Conservation (phyloP, 2,113 vertebrate genomes). For the Hippocampus abdominalis region DNA sequence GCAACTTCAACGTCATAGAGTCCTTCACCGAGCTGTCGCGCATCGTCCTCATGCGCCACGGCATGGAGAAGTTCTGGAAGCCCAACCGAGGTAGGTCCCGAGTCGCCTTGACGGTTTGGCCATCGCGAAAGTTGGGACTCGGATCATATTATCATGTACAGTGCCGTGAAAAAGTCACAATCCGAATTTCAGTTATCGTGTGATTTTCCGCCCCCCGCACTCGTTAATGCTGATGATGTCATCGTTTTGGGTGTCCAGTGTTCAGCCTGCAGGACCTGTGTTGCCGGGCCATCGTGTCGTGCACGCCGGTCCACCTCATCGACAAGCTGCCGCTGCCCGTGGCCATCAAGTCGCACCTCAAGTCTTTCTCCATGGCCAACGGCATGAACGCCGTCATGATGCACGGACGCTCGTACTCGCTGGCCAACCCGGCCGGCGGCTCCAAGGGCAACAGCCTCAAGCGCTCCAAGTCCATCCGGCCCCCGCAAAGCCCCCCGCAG, state of each 20-base stretch:
- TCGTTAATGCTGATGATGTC: too few species aligned
- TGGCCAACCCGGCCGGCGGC: conserved; percentile 82
- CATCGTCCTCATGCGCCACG: conserved; percentile 96
- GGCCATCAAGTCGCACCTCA: conserved; percentile 98
- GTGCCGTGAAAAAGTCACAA: too few species aligned
- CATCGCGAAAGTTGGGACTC: background rate
- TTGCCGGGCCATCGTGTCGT: conserved; percentile 96
- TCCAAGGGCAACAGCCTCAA: conserved; percentile 96
- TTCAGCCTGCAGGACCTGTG: conserved; percentile 98
- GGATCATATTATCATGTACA: too few species aligned
- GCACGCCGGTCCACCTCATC: conserved; percentile 95
- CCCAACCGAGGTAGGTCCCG: conserved; percentile 87
- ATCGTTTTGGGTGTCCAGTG: conserved; percentile 66
- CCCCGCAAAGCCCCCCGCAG: conserved; percentile 94
- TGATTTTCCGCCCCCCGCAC: too few species aligned
- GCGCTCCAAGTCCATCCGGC: conserved; percentile 90
- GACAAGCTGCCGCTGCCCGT: conserved; percentile 95
- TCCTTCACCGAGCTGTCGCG: conserved; percentile 96
- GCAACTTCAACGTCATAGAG: conserved; percentile 98
- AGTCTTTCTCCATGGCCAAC: conserved; percentile 98
- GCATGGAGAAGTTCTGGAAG: conserved; percentile 99
- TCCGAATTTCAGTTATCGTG: too few species aligned
- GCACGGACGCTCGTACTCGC: conserved; percentile 95
- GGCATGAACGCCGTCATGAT: conserved; percentile 99
- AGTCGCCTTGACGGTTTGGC: background rate